Conservation (phyloP, 2,797 vertebrate species). For the Pseudochromis fuscus region DNA sequence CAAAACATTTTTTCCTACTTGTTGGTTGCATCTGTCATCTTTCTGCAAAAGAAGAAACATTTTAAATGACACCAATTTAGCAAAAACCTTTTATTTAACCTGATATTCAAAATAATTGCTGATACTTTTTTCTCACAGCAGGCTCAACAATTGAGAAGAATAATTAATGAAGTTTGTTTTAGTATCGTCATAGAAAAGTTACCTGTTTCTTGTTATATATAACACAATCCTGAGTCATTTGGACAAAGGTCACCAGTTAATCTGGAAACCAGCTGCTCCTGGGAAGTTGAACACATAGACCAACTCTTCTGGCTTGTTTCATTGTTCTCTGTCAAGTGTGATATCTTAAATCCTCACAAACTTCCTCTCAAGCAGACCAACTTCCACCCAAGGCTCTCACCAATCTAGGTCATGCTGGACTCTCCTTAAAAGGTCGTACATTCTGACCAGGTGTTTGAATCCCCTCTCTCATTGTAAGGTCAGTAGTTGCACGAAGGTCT, state of each 20-base stretch:
- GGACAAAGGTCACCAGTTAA: conserved; percentile 38
- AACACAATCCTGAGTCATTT: neutral
- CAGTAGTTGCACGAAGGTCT: conserved; percentile 29
- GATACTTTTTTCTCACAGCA: neutral
- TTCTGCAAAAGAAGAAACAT: neutral
- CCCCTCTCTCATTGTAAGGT: conserved; percentile 11
- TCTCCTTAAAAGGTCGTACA: conserved; percentile 15
- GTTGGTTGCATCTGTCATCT: conserved; percentile 6
- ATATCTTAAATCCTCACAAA: conserved; percentile 28
- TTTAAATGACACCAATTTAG: conserved; percentile 1
- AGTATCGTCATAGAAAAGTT: neutral
- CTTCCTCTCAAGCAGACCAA: neutral
- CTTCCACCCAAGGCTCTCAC: conserved; percentile 6
- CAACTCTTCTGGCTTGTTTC: neutral
- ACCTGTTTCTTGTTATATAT: neutral
- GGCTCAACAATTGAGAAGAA: neutral
- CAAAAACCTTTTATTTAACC: neutral
- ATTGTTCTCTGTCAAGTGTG: conserved; percentile 5
- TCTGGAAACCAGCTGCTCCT: neutral
- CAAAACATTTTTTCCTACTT: conserved; percentile 36
- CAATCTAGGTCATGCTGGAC: conserved; percentile 17
- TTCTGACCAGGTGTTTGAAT: conserved; percentile 27
- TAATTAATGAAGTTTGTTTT: neutral
- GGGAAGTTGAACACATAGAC: neutral
- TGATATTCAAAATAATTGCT: neutral